Percentiles rank a stretch among this genome's conserved stretches.
These are phyloP conservation scores for Dendrocincla fuliginosa DNA, from an alignment of 2,797 vertebrate species.

Conservation along the genomic window DNA sequence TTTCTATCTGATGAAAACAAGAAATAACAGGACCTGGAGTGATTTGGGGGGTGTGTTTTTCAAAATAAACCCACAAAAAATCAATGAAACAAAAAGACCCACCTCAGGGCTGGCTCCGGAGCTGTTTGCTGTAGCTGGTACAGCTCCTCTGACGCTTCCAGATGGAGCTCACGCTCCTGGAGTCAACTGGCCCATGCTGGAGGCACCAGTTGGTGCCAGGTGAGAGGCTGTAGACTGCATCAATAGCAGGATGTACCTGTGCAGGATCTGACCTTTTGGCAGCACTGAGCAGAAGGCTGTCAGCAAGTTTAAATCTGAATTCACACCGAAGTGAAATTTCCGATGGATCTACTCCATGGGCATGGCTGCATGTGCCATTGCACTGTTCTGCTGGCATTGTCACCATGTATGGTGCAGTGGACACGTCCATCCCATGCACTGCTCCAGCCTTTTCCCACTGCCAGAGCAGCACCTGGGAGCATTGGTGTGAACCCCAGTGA, in stretches of 20 bases:
- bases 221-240: neutral
- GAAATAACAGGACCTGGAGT: neutral
- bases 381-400: neutral
- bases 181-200: neutral
- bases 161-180: neutral
- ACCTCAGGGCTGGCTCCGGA: fast-evolving
- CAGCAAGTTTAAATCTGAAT: neutral
- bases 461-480: fast-evolving
- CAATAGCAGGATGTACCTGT: neutral
- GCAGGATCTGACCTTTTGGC: neutral
- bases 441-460: fast-evolving
- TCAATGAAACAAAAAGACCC: neutral
- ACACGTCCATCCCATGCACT: fast-evolving
- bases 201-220: neutral
- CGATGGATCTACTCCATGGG: fast-evolving
- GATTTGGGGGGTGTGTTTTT: neutral
- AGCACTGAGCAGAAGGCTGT: neutral
- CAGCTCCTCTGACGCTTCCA: neutral
- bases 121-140: neutral
- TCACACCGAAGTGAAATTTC: neutral
- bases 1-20: neutral
- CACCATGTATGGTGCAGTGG: fast-evolving
- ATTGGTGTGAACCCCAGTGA: fast-evolving
- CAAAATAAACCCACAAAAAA: neutral
- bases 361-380: fast-evolving